Percentiles rank a stretch among this genome's conserved stretches.
These are phyloP conservation scores for Eristalinus aeneus DNA, from an alignment of 2,888 invertebrate genomes.

Conservation along the genomic window DNA sequence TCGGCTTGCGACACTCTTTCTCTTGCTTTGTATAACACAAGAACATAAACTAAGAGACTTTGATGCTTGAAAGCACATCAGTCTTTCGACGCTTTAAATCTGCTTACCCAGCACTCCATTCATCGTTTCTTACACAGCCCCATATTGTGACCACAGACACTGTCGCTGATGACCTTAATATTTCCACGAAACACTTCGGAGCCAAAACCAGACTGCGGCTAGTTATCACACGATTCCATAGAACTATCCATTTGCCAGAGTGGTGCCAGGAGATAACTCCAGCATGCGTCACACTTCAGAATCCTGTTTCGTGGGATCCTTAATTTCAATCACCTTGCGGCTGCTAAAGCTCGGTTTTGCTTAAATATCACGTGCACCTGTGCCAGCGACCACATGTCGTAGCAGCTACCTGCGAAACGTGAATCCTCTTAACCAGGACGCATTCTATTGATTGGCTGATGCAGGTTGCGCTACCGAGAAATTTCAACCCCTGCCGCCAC, in stretches of 20 bases:
- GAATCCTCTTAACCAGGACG: not conserved
- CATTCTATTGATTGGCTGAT: not conserved
- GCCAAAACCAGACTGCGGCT: not conserved
- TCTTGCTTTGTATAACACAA: too few species aligned
- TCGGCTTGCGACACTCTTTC: too few species aligned
- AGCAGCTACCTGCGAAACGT: not conserved
- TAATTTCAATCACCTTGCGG: constrained; percentile 21
- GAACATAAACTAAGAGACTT: too few species aligned
- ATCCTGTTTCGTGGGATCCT: not conserved
- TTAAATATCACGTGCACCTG: not conserved
- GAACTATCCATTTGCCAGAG: not conserved
- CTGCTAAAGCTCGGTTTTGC: not conserved
- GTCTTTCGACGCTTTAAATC: too few species aligned
- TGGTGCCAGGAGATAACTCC: not conserved
- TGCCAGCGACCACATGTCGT: not conserved
- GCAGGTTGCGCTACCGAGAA: not conserved
- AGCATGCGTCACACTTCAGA: not conserved
- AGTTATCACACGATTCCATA: not conserved
- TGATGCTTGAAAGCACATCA: too few species aligned
- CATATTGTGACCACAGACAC: too few species aligned
- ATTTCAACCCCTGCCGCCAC: not conserved
- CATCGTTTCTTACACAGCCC: too few species aligned
- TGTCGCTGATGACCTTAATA: too few species aligned
- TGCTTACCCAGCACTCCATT: too few species aligned
- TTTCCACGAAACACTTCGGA: too few species aligned